Percentiles rank a stretch among this genome's conserved stretches.
Evolutionary conservation across 2,888 invertebrate species (phyloP).

Genomic region (Liodrosophila aerea): DNA sequence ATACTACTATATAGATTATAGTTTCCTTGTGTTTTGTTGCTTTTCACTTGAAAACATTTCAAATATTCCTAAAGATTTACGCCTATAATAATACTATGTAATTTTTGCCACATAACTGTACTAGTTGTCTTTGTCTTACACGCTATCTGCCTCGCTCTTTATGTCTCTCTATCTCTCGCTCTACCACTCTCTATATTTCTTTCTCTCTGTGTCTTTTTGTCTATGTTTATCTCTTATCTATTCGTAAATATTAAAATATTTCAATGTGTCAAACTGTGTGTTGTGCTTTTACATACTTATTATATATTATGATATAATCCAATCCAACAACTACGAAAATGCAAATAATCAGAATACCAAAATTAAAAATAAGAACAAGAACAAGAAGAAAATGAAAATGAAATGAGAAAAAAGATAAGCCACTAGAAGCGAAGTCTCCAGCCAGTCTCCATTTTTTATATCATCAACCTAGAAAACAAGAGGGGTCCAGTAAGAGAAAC

Average conservation of each 20-base stretch:
- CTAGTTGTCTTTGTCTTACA: constrained; percentile 48
- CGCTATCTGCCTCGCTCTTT: constrained; percentile 40
- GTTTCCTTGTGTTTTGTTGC: no score
- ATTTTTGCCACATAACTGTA: constrained; percentile 42
- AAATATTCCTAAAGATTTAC: constrained; percentile 5
- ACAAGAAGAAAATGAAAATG: constrained; percentile 28
- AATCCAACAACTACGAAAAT: constrained; percentile 21
- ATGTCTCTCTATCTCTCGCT: constrained; percentile 28
- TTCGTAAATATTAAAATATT: constrained; percentile 56
- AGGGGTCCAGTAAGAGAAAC: constrained; percentile 72
- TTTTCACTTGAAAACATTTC: no score
- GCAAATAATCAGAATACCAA: constrained; percentile 24
- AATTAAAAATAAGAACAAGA: constrained; percentile 31
- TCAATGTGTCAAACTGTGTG: constrained; percentile 76
- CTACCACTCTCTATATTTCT: constrained; percentile 28
- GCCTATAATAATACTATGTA: constrained; percentile 32
- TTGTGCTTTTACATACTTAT: constrained; percentile 72
- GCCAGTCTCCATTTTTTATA: constrained; percentile 29
- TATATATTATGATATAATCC: constrained; percentile 41
- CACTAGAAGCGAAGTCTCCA: constrained; percentile 18
- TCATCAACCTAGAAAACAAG: constrained; percentile 76
- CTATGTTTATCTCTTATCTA: constrained; percentile 28
- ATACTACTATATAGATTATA: constrained; percentile 13
- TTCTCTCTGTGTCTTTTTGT: constrained; percentile 15
- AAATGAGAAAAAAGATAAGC: constrained; percentile 26